Evolutionary conservation across 2,797 vertebrate species (phyloP).

Genomic region (Enteromius mattozi): DNA sequence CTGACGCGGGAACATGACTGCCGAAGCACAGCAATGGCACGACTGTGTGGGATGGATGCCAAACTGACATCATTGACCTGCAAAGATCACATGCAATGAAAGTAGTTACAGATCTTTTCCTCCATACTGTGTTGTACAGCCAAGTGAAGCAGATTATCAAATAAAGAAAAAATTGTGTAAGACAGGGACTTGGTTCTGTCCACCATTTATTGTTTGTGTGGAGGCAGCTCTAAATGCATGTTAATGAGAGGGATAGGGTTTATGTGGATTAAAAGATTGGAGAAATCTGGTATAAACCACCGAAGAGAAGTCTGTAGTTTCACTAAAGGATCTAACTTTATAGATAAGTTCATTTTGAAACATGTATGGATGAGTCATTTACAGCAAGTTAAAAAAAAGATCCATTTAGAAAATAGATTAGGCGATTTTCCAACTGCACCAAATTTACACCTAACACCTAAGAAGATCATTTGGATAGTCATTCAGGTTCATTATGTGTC

Average conservation of each 20-base stretch:
- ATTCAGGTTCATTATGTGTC: neutral
- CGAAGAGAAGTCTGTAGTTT: neutral
- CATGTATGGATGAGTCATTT: neutral
- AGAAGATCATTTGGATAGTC: neutral
- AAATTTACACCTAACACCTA: neutral
- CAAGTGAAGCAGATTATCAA: neutral
- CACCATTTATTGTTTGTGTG: neutral
- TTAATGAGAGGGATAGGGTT: neutral
- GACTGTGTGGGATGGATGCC: slow-evolving; percentile 84
- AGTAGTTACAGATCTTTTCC: neutral
- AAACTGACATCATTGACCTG: slow-evolving; percentile 90
- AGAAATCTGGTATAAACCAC: neutral
- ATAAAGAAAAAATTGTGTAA: neutral
- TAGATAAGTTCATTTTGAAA: neutral
- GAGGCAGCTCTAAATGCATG: neutral
- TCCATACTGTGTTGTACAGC: neutral
- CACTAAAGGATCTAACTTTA: neutral
- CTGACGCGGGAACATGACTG: slow-evolving; percentile 80
- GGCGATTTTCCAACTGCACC: neutral
- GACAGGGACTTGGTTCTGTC: neutral
- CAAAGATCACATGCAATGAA: slow-evolving; percentile 7
- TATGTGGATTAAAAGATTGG: neutral
- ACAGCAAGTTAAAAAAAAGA: neutral
- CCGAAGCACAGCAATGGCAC: slow-evolving; percentile 83
- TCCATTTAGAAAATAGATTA: neutral